Base-by-base conservation (phyloP, 2,113 vertebrate species). In the Tricholaema leucomelas region DNA sequence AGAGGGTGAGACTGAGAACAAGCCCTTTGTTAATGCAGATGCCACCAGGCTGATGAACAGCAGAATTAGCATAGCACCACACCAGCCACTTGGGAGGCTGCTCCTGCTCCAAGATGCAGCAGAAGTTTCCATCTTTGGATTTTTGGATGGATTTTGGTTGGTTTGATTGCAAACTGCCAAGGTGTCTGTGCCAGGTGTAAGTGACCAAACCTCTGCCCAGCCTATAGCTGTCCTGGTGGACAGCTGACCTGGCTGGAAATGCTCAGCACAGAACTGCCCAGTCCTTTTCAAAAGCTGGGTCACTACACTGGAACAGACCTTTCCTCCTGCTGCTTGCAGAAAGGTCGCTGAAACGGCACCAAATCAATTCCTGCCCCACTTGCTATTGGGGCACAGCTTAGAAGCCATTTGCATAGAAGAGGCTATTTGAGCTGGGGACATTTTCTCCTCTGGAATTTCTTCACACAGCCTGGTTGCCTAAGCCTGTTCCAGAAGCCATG, bases 161-260 rank as follows among this genome's bases (percentile, higher is more conserved):
- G 42, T 50, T 67, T 63, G 70, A 19, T 61, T 67, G 55, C 5
- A 2, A 77, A 58, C 6, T 20, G 61, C 67, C n/a, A 16, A 9
- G 10, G 64, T 15, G 25, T 23, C 70, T 19, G 0, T 5, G 30
- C 48, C 2, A 3, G 3, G 0, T 0, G 1, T 6, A n/a, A 46
- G 44, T 0, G 1, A 55, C 36, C 2, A 0, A 54, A 31, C 33
- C 30, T 54, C n/a, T 3, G n/a, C 0, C 2, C 72, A 67, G 44
- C 63, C 48, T 16, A 11, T 42, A 24, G 61, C 42, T 20, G 23
- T 9, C 64, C 58, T 42, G 81, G 36, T 38, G 6, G 1, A n/a
- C 6, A 46, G 60, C 27, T 36, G 31, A 50, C 44, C 8, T 33
- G 9, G 61, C 46, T 83, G 70, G 64, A 55, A 60, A 35, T 2